These are phyloP conservation scores for Graphium colonna DNA, from an alignment of 2,888 invertebrate genomes.

Conservation along the genomic window DNA sequence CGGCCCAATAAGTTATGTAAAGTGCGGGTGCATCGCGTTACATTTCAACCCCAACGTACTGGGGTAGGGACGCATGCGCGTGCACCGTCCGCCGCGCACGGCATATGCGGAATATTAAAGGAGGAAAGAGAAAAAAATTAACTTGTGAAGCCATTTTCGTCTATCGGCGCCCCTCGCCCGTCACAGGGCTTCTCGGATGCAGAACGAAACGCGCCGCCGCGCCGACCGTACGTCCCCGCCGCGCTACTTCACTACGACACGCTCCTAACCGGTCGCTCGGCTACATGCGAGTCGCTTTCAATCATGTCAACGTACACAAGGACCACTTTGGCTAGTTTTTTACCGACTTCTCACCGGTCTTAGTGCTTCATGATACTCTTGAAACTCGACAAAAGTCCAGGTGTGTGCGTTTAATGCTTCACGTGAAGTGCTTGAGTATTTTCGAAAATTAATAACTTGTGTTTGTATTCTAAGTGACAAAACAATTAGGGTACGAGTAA, in stretches of 20 bases:
- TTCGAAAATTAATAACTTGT: constrained; percentile 16
- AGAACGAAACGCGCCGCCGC: constrained; percentile 57
- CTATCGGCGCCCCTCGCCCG: constrained; percentile 71
- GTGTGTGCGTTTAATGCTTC: constrained; percentile 24
- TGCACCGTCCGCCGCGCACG: constrained; percentile 68
- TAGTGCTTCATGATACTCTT: constrained; percentile 27
- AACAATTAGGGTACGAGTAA: constrained; percentile 7
- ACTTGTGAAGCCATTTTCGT: constrained; percentile 81
- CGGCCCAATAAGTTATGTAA: constrained; percentile 78
- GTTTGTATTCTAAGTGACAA: constrained; percentile 14
- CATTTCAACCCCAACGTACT: constrained; percentile 67
- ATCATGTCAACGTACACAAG: constrained; percentile 56
- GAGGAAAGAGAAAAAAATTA: constrained; percentile 80
- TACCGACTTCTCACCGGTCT: constrained; percentile 30
- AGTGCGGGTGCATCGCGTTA: constrained; percentile 77
- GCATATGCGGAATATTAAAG: constrained; percentile 80
- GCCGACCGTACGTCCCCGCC: constrained; percentile 46
- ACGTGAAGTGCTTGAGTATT: constrained; percentile 16
- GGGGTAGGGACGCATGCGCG: constrained; percentile 73
- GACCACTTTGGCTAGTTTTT: constrained; percentile 41
- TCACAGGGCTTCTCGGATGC: constrained; percentile 60
- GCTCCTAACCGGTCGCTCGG: constrained; percentile 51
- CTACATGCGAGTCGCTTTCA: constrained; percentile 55
- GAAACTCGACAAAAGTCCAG: constrained; percentile 24
- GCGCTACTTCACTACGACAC: constrained; percentile 25